These are phyloP conservation scores for Gryon sp. DNA, from an alignment of 1,140 invertebrate species.

Conservation along the genomic window DNA sequence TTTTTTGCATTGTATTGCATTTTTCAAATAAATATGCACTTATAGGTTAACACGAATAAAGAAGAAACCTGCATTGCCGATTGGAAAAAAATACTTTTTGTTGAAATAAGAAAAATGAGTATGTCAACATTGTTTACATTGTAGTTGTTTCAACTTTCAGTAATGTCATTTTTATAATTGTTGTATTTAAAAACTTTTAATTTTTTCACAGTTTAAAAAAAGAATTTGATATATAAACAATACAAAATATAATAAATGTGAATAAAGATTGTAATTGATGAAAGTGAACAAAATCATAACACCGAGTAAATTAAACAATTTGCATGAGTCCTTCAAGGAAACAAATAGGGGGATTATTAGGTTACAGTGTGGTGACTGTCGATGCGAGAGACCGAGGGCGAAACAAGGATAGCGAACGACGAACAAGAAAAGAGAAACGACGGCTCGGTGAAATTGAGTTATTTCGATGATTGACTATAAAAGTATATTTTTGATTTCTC, in stretches of 20 bases:
- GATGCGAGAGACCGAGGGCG: not conserved
- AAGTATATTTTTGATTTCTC: no score
- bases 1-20: no score
- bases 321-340: slow-evolving; percentile 23
- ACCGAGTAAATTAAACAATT: slow-evolving; percentile 6
- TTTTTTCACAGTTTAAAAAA: no score
- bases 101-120: slow-evolving; percentile 17
- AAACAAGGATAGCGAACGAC: not conserved
- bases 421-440: not conserved
- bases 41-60: slow-evolving; percentile 11
- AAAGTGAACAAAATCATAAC: no score
- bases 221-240: no score
- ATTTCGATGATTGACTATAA: slow-evolving; percentile 6
- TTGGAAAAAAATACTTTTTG: no score
- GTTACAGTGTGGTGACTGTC: slow-evolving; percentile 9
- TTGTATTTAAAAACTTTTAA: no score
- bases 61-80: not conserved
- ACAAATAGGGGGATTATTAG: slow-evolving; percentile 14
- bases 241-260: no score
- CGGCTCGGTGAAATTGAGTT: not conserved
- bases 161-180: no score
- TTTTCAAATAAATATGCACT: no score
- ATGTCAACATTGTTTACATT: slow-evolving; percentile 30
- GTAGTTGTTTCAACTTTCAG: no score
- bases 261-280: no score